Base-by-base conservation (phyloP, 2,888 invertebrate species). In the Eristalis pertinax region DNA sequence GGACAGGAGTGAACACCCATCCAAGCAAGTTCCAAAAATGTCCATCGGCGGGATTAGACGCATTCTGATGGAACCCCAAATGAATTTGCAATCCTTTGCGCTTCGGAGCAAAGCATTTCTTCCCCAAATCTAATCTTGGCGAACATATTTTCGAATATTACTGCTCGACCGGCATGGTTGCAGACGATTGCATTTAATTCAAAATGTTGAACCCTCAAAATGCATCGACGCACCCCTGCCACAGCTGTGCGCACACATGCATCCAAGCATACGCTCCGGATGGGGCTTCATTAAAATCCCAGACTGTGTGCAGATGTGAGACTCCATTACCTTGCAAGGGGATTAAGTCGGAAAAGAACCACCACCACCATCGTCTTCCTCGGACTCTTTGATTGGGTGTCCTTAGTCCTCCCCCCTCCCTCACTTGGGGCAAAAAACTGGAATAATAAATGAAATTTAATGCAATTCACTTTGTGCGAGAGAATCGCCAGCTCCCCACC, bases 401-500 rank as follows among this genome's bases (percentile, higher is more conserved):
- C 63, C 63, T 75, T 63, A 69, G 41, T 69, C 69, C 26, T 63
- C 56, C 43, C 38, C 8, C 1, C 35, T 4, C 35, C 10, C 2
- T 10, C 13, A 11, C 38, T 13, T 38, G 38, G 13, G 38, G 22
- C 15, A 26, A 75, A 60, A 60, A 69, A 69, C 62, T 76, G 19
- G 64, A 75, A 81, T 81, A 81, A 75, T 58, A 82, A 70, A 75
- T 75, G 69, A 60, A 81, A 70, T 70, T 82, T 67, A 82, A 82
- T 82, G 81, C 81, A 76, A 70, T 68, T 63, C 73, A 62, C 43
- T 41, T 60, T 64, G 65, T 60, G 4, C 5, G 4, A 4, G 29
- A 29, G 29, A 29, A 29, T 4, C 29, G 5, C 0, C 4, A 29
- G 29, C 4, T 5, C 29, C 29, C 32, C 1, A 1, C 26, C 26